phyloP scores from a whole-genome alignment of 2,888 invertebrate genomes.

The Chymomyza amoena region DNA sequence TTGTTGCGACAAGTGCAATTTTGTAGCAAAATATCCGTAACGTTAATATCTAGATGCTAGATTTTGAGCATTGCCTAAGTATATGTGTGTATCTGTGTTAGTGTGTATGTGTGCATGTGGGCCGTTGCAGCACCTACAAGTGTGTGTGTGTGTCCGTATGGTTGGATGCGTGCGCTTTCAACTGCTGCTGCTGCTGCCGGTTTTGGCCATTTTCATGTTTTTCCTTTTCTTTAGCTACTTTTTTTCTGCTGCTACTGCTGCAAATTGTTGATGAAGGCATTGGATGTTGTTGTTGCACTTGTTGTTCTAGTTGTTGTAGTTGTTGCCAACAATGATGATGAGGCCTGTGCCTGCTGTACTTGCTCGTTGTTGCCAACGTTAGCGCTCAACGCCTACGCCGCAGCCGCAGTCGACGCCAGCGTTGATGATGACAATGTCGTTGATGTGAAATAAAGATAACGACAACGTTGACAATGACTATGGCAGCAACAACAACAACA shows the following conservation, averaged over 20 bases:
- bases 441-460: constrained; percentile 71
- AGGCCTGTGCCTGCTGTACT: neutral
- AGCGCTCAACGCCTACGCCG: neutral
- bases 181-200: constrained; percentile 25
- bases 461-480: constrained; percentile 70
- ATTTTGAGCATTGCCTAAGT: constrained; percentile 9
- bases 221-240: constrained; percentile 33
- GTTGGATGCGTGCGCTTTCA: constrained; percentile 31
- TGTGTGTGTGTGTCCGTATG: constrained; percentile 28
- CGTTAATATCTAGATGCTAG: constrained; percentile 52
- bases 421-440: constrained; percentile 62
- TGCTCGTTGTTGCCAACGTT: neutral
- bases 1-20: constrained; percentile 32
- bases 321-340: constrained; percentile 34
- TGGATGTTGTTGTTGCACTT: constrained; percentile 31
- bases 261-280: constrained; percentile 71
- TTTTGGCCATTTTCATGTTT: constrained; percentile 37
- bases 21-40: constrained; percentile 53
- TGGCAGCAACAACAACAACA: constrained; percentile 71
- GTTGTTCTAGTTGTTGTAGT: constrained; percentile 24
- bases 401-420: neutral
- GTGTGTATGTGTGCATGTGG: constrained; percentile 20
- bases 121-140: constrained; percentile 8
- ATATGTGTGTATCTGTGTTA: constrained; percentile 5
- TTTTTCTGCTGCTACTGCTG: constrained; percentile 45